A percentile compares a stretch with the other conserved stretches of the same genome.
phyloP scores from a whole-genome alignment of 2,888 invertebrate species.

The Drosophila tanythrix region DNA sequence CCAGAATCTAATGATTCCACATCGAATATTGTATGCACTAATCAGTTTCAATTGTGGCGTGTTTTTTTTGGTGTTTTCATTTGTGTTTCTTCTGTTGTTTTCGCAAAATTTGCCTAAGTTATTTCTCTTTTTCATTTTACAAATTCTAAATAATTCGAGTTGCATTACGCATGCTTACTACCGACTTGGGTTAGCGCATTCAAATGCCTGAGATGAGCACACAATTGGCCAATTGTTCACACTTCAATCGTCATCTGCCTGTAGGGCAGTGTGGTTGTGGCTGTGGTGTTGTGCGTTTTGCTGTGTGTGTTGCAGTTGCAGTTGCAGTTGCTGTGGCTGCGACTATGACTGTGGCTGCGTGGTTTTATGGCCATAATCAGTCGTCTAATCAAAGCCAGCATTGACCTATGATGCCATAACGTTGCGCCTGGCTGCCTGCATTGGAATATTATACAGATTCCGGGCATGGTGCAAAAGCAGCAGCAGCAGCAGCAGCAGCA shows the following conservation, averaged over 20 bases:
- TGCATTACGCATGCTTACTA: background rate
- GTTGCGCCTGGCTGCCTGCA: constrained; percentile 53
- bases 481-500: constrained; percentile 9
- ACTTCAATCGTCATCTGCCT: constrained; percentile 57
- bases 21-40: constrained; percentile 20
- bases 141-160: background rate
- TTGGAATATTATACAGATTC: constrained; percentile 54
- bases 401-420: constrained; percentile 43
- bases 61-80: background rate
- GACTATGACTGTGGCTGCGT: constrained; percentile 23
- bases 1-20: constrained; percentile 8
- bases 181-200: constrained; percentile 25
- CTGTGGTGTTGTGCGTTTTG: background rate
- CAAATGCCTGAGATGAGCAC: constrained; percentile 32
- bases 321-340: constrained; percentile 5
- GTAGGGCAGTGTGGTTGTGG: constrained; percentile 8
- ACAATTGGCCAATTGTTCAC: constrained; percentile 69
- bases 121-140: background rate
- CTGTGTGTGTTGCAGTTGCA: constrained; percentile 3
- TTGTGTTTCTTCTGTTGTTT: background rate
- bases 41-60: background rate
- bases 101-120: background rate
- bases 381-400: constrained; percentile 66
- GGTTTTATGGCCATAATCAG: constrained; percentile 59
- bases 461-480: constrained; percentile 19